phyloP scores from a whole-genome alignment of 2,113 vertebrate genomes.

The Chaetodon auriga region DNA sequence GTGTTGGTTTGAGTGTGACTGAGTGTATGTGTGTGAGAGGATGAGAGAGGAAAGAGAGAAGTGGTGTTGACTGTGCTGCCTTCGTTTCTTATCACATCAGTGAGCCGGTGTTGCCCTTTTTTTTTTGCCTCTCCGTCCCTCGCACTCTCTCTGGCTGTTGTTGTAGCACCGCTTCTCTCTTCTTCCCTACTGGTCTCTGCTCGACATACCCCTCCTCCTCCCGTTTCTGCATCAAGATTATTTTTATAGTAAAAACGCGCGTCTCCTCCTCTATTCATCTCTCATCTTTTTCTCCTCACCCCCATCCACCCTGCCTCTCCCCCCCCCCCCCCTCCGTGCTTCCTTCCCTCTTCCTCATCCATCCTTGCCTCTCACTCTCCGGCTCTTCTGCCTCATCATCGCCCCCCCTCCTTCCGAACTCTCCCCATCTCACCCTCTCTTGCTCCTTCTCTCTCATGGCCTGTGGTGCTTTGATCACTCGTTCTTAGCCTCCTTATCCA shows the following conservation, averaged over 20 bases:
- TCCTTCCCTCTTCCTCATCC: constrained; percentile 27
- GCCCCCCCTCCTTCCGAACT: neutral
- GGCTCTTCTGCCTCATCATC: constrained; percentile 3
- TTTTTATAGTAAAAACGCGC: constrained; percentile 47
- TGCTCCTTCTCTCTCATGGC: constrained; percentile 52
- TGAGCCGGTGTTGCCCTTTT: constrained; percentile 56
- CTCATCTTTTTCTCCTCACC: neutral
- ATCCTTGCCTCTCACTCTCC: constrained; percentile 21
- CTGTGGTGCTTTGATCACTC: constrained; percentile 76
- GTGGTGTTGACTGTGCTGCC: constrained; percentile 53
- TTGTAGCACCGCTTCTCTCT: constrained; percentile 30
- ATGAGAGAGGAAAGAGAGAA: constrained; percentile 19
- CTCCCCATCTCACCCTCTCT: constrained; percentile 11
- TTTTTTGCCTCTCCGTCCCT: constrained; percentile 41
- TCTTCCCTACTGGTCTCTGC: constrained; percentile 12
- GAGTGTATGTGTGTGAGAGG: constrained; percentile 14
- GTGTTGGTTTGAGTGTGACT: constrained; percentile 38
- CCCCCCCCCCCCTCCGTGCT: constrained; percentile 1
- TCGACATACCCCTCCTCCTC: neutral
- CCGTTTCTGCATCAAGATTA: constrained; percentile 36
- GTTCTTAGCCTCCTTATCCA: constrained; percentile 71
- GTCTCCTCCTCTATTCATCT: constrained; percentile 6
- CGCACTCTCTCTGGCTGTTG: constrained; percentile 31
- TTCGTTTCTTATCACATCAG: constrained; percentile 73
- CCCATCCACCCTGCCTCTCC: neutral